Percentiles rank a stretch among this genome's conserved stretches.
These are phyloP conservation scores for Microplitis deprimator DNA, from an alignment of 2,888 invertebrate species.

Conservation along the genomic window DNA sequence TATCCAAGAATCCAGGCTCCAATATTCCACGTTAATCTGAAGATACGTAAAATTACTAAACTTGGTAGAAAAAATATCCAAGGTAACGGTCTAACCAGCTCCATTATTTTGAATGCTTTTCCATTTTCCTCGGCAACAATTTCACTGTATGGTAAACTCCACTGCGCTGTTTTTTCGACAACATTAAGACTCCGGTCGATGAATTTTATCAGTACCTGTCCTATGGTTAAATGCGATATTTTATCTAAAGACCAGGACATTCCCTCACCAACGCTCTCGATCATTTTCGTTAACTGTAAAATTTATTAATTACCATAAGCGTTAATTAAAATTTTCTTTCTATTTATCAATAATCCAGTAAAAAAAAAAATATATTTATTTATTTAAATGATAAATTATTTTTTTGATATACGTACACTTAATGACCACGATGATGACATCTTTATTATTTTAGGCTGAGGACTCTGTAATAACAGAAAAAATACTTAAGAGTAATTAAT, in stretches of 20 bases:
- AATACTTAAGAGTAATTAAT: background rate
- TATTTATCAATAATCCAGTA: too few species aligned
- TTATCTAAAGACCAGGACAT: slow-evolving; percentile 50
- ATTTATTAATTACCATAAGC: background rate
- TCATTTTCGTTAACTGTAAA: slow-evolving; percentile 38
- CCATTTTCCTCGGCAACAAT: slow-evolving; percentile 72
- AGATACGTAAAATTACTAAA: slow-evolving; percentile 71
- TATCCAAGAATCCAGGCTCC: slow-evolving; percentile 72
- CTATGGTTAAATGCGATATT: background rate
- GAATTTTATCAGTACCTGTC: background rate
- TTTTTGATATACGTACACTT: slow-evolving; percentile 34
- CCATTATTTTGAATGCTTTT: slow-evolving; percentile 68
- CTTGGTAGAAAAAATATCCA: slow-evolving; percentile 75
- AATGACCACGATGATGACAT: slow-evolving; percentile 30
- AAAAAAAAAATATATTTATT: background rate
- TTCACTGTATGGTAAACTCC: slow-evolving; percentile 73
- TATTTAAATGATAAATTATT: slow-evolving; percentile 18
- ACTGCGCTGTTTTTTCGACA: slow-evolving; percentile 75
- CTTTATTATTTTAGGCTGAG: slow-evolving; percentile 29
- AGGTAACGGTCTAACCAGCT: slow-evolving; percentile 75
- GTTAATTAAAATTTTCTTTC: background rate
- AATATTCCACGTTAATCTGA: slow-evolving; percentile 72
- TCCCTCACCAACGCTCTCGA: slow-evolving; percentile 37
- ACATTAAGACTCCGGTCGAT: slow-evolving; percentile 72
- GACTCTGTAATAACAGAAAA: slow-evolving; percentile 39